Base-by-base conservation (phyloP, 92 coral and sea anemone species). In the Galaxea fascicularis region DNA sequence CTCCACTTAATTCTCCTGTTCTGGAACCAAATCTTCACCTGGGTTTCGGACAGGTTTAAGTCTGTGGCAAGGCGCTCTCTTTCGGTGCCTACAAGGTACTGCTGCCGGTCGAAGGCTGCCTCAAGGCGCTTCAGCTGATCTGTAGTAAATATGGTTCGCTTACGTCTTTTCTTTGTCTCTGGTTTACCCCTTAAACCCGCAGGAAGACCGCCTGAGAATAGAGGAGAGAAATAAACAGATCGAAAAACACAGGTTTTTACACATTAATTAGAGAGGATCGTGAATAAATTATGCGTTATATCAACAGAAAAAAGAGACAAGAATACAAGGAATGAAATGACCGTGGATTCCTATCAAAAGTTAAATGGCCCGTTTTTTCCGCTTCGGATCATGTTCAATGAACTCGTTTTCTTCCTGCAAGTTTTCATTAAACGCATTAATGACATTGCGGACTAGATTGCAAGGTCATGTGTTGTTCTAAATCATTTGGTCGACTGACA, bases 11-110 rank as follows among this genome's bases (percentile, higher is more conserved):
- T 96, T 72, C 99, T 88, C 65, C 99, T 91, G 70, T 96, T 96
- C 83, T 96, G 99, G 35, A 96, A 96, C 99, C 99, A 96, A 47
- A 96, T 96, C 83, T 96, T 96, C 49, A 96, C 99, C 73, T 96
- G 99, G 39, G 98, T 96, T 78, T 96, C 98, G 4, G 98, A 86
- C 69, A 96, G 92, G 84, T 83, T 91, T 31, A 96, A 85, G 31
- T 95, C 92, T 44, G 90, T 82, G 30, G 99, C 98, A 27, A 94
- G 88, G 20, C 93, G 94, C 57, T 96, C 98, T 74, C 99, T 74
- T 59, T 96, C 99, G 10, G 95, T 90, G 4, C 99, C 99, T 1
- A 96, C 98, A 20, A 96, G 86, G 59, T 96, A 96, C 78, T 96
- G 99, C 29, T 96, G 99, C 60, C 90, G 89, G 11, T 96, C 97